These are phyloP conservation scores for Xenopus borealis DNA, from an alignment of 2,113 vertebrate species.

Conservation along the genomic window DNA sequence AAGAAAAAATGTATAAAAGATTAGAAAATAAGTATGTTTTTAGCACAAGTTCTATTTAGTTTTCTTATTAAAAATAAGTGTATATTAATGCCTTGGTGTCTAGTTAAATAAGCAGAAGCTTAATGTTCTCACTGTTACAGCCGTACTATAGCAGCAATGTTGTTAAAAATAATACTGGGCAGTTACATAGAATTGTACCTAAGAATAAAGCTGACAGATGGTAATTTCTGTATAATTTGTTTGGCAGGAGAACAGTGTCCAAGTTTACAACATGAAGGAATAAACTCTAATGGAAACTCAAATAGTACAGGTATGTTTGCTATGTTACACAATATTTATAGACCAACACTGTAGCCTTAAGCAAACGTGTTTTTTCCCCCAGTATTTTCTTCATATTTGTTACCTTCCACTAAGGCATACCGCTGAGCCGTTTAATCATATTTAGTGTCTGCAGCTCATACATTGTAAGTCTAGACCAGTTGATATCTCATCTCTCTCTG, in stretches of 20 bases:
- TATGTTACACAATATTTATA: neutral
- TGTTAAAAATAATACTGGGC: neutral
- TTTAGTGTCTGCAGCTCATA: slow-evolving; percentile 2
- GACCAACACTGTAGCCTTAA: neutral
- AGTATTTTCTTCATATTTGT: neutral
- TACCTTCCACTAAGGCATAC: neutral
- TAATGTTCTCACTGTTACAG: too few relatives aligned
- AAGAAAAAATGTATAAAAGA: too few relatives aligned
- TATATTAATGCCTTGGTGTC: too few relatives aligned
- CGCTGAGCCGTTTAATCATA: neutral
- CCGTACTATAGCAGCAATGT: neutral
- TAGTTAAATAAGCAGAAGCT: too few relatives aligned
- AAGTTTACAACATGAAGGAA: slow-evolving; percentile 59
- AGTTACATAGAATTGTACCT: neutral
- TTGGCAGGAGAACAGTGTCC: slow-evolving; percentile 61
- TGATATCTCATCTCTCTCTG: slow-evolving; percentile 3
- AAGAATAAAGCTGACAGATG: neutral
- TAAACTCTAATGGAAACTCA: slow-evolving; percentile 52
- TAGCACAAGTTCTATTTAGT: too few relatives aligned
- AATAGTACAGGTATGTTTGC: slow-evolving; percentile 59
- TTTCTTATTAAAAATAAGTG: too few relatives aligned
- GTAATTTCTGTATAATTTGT: neutral
- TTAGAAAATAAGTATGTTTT: too few relatives aligned
- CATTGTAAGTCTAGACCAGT: neutral
- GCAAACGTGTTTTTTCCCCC: neutral